These are phyloP conservation scores for Brachionus sp. DNA, from an alignment of 1,140 invertebrate genomes.

Conservation along the genomic window DNA sequence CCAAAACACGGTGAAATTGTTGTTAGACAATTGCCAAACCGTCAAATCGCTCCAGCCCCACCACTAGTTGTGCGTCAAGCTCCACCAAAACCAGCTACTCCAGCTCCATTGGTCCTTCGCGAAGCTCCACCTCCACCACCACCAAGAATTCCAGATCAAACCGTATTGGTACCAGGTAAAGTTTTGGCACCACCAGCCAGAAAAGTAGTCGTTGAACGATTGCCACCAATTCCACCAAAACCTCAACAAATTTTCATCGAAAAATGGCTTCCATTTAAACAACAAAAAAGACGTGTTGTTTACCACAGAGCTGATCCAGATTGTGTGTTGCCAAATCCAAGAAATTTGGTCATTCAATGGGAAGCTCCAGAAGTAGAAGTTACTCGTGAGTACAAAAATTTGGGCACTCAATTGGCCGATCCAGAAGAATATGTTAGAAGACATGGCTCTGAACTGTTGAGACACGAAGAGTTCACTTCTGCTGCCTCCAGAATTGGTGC, in stretches of 20 bases:
- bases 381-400: not conserved
- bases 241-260: conserved; percentile 38
- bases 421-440: conserved; percentile 35
- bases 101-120: conserved; percentile 38
- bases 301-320: conserved; percentile 4
- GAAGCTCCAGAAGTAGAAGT: conserved; percentile 41
- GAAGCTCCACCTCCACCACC: conserved; percentile 43
- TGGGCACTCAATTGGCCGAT: conserved; percentile 37
- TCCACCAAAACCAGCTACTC: not conserved
- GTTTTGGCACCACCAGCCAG: conserved; percentile 16
- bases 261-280: conserved; percentile 45
- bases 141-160: not conserved
- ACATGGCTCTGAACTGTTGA: conserved; percentile 19
- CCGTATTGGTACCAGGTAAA: conserved; percentile 10
- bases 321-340: not conserved
- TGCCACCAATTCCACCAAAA: conserved; percentile 42
- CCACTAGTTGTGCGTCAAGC: conserved; percentile 37
- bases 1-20: conserved; percentile 29
- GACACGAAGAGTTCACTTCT: conserved; percentile 4
- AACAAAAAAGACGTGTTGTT: conserved; percentile 29
- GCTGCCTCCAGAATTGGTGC: conserved; percentile 1
- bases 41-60: conserved; percentile 21
- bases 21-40: conserved; percentile 1
- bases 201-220: conserved; percentile 42
- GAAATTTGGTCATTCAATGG: conserved; percentile 46